Evolutionary conservation across 2,797 vertebrate genomes (phyloP).

Genomic region (Pteropus rufus): DNA sequence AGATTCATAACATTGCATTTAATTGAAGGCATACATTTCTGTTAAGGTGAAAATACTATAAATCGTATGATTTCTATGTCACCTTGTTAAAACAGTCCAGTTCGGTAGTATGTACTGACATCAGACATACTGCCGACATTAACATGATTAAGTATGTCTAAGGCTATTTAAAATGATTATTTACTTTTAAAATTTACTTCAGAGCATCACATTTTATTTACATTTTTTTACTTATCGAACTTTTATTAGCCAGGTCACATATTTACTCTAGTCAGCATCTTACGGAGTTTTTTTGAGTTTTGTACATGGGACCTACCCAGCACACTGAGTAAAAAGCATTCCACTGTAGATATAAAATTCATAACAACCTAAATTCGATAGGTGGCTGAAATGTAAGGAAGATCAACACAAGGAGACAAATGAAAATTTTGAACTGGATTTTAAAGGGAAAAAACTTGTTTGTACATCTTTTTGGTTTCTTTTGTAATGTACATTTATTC

Average conservation of each 20-base stretch:
- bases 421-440: neutral
- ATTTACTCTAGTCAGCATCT: neutral
- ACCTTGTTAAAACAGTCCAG: neutral
- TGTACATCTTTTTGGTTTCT: neutral
- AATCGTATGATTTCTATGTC: neutral
- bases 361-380: neutral
- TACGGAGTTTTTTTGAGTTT: neutral
- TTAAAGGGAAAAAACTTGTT: neutral
- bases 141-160: neutral
- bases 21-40: neutral
- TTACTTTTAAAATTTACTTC: conserved; percentile 11
- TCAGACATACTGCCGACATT: neutral
- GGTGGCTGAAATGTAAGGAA: neutral
- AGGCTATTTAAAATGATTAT: neutral
- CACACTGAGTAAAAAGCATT: neutral
- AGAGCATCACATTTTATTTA: neutral
- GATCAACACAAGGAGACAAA: neutral
- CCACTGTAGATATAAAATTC: neutral
- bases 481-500: conserved; percentile 50
- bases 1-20: neutral
- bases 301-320: neutral
- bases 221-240: neutral
- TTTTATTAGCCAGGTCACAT: neutral
- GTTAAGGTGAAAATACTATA: neutral
- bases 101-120: neutral